Evolutionary conservation across 2,888 invertebrate species (phyloP).

Genomic region (Amiota minor): DNA sequence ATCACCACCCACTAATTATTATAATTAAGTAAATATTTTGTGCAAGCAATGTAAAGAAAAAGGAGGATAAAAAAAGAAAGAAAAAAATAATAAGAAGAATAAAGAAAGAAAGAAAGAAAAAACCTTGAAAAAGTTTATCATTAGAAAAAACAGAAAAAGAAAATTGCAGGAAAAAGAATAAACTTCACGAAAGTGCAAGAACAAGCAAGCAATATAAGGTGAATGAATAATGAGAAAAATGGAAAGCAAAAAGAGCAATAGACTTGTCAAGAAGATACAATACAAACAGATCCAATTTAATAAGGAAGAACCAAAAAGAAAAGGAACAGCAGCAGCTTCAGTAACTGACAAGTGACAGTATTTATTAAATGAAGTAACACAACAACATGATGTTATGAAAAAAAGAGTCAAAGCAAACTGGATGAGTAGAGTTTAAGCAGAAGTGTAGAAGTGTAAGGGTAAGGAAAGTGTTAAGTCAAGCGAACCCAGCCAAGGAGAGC

Average conservation of each 20-base stretch:
- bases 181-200: no score
- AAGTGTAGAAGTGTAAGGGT: no score
- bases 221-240: no score
- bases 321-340: neutral
- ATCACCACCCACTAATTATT: neutral
- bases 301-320: constrained; percentile 11
- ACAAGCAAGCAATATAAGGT: neutral
- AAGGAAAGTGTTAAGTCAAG: neutral
- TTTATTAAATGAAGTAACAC: constrained; percentile 45
- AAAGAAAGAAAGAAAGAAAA: neutral
- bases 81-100: neutral
- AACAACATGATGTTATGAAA: constrained; percentile 8
- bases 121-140: neutral
- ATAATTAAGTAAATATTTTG: constrained; percentile 17
- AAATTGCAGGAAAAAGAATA: no score
- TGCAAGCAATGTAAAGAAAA: neutral
- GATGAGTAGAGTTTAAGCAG: no score
- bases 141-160: neutral
- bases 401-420: neutral
- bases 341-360: constrained; percentile 41
- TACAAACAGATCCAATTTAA: neutral
- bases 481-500: neutral
- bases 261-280: neutral
- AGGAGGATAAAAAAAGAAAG: constrained; percentile 8
- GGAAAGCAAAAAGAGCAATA: no score